Base-by-base conservation (phyloP, 2,888 invertebrate genomes). In the Lordiphosa andalusiaca region DNA sequence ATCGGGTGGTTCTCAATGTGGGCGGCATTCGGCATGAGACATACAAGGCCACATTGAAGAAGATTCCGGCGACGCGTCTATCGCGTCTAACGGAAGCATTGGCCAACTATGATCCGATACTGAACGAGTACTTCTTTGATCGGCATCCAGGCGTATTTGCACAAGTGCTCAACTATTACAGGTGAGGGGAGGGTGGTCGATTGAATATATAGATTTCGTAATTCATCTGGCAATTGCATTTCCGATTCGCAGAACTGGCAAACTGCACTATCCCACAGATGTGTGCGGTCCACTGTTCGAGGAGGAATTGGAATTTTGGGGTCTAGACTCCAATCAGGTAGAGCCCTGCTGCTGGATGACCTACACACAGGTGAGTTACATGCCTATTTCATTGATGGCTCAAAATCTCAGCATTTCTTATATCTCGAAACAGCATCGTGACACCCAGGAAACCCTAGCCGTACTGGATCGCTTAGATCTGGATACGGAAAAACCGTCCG, bases 341-440 rank as follows among this genome's bases (percentile, higher is more conserved):
- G 98, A 99, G 89, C 99, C 99, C 4, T 99, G 99, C 90, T 99
- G 99, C 90, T 99, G 99, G 99, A 99, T 99, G 98, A 99, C 99
- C 6, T 99, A 99, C 86, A 96, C 96, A 61, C 94, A 95, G 95
- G 96, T 96, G 88, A 38, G 54, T 42, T 0, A 0, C 3, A 1
- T 25, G 7, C 25, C 2, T 7, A 1, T 5, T 1, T 2, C 0
- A 13, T 12, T 30, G 9, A 10, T 4, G 3, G 30, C 3, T 30
- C 10, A 30, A 9, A 9, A 30, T 3, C 10, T 30, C 9, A 30
- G 9, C 9, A 4, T 30, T 10, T 3, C 3, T 9, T 4, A 30
- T 10, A 16, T 13, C 35, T 2, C 16, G 36, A 3, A 16, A n/a
- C n/a, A 96, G 96, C 97, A 97, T 92, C 94, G 98, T 85, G 98